phyloP scores from a whole-genome alignment of 2,888 invertebrate genomes.

The Vesta saturnalis region DNA sequence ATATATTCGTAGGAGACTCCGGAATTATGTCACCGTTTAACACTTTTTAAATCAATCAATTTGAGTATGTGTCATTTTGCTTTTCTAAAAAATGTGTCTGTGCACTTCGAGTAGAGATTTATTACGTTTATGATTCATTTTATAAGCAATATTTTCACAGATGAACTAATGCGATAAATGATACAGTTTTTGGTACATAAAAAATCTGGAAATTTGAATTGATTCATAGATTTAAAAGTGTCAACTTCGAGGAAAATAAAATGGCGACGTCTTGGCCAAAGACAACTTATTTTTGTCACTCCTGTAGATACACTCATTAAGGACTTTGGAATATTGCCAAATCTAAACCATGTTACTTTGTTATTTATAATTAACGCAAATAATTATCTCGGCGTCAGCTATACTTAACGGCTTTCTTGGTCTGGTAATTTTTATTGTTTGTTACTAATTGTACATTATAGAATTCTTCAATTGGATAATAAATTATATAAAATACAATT shows the following conservation, averaged over 20 bases:
- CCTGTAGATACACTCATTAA: neutral
- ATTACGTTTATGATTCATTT: neutral
- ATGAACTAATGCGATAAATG: neutral
- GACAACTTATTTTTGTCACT: neutral
- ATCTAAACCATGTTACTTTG: too few species aligned
- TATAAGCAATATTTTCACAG: neutral
- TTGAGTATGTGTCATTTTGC: slow-evolving; percentile 19
- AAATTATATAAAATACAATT: slow-evolving; percentile 1
- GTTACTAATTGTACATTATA: too few species aligned
- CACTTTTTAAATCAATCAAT: slow-evolving; percentile 26
- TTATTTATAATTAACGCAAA: neutral
- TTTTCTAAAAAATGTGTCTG: slow-evolving; percentile 15
- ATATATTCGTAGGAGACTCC: slow-evolving; percentile 7
- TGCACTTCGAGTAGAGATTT: neutral
- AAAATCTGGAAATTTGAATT: slow-evolving; percentile 10
- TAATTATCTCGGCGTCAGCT: neutral
- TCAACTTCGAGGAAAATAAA: neutral
- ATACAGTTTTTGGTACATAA: neutral
- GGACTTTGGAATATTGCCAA: neutral
- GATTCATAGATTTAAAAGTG: neutral
- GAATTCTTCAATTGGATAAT: neutral
- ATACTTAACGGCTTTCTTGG: neutral
- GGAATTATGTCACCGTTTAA: slow-evolving; percentile 25
- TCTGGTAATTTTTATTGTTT: slow-evolving; percentile 1
- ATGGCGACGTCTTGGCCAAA: slow-evolving; percentile 7